Conservation (phyloP, 2,113 vertebrate genomes). For the Sorex araneus region DNA sequence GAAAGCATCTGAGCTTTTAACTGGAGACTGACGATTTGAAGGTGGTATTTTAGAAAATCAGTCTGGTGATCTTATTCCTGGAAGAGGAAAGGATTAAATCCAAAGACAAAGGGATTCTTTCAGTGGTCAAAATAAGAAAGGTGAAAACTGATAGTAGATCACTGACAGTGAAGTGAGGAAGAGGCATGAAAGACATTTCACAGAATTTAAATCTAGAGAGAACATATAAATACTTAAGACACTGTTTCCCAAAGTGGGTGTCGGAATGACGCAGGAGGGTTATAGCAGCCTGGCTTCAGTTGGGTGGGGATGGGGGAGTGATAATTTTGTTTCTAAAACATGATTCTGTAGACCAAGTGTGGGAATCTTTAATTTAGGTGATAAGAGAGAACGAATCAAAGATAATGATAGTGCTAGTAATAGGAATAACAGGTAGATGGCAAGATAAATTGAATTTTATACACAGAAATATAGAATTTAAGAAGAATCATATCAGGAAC, state of each 20-base stretch:
- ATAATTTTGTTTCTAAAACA: too few relatives aligned
- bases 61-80: not conserved
- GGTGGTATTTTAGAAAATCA: not conserved
- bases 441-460: not conserved
- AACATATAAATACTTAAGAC: not conserved
- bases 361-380: not conserved
- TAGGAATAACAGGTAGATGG: too few relatives aligned
- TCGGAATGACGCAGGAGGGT: not conserved
- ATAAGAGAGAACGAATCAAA: not conserved
- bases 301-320: too few relatives aligned
- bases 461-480: not conserved
- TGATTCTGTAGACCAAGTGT: too few relatives aligned
- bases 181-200: not conserved
- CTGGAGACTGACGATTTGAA: not conserved
- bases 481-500: not conserved
- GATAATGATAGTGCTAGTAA: not conserved
- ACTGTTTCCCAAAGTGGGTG: not conserved
- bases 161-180: not conserved
- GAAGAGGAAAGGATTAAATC: not conserved
- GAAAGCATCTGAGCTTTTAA: constrained; percentile 40
- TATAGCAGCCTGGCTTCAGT: too few relatives aligned
- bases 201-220: not conserved
- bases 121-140: not conserved
- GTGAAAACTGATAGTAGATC: not conserved
- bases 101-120: not conserved